A percentile compares a stretch with the other conserved stretches of the same genome.
phyloP scores from a whole-genome alignment of 2,888 invertebrate species.

The Sarcophaga carnaria region DNA sequence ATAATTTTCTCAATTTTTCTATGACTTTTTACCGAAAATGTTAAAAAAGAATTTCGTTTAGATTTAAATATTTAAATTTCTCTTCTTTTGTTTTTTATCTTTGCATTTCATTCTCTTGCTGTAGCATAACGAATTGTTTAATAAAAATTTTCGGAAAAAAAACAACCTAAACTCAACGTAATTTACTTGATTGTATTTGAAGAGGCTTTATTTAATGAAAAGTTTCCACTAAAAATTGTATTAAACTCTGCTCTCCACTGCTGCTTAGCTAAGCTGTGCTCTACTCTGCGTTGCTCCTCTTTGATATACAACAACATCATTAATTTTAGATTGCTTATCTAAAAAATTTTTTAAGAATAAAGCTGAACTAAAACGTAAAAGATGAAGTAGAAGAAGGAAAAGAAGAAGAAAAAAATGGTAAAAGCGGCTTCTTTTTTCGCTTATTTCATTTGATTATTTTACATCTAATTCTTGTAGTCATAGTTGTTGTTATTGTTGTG shows the following conservation, averaged over 20 bases:
- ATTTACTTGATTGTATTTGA: conserved; percentile 36
- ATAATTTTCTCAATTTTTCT: neutral
- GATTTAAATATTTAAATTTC: conserved; percentile 53
- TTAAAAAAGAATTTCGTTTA: neutral
- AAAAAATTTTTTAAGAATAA: conserved; percentile 48
- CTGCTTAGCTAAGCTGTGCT: conserved; percentile 41
- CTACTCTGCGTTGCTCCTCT: conserved; percentile 17
- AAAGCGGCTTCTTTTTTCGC: conserved; percentile 53
- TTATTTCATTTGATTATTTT: conserved; percentile 34
- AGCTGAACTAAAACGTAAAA: conserved; percentile 32
- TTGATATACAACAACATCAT: conserved; percentile 69
- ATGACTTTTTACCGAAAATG: neutral
- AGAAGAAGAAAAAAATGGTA: conserved; percentile 32
- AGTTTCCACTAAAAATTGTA: conserved; percentile 42
- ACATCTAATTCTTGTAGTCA: neutral
- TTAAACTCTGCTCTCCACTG: too few relatives aligned
- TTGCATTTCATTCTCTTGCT: conserved; percentile 17
- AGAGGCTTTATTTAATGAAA: conserved; percentile 59
- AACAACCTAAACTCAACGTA: conserved; percentile 46
- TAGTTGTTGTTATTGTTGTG: conserved; percentile 40
- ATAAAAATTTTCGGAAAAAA: conserved; percentile 30
- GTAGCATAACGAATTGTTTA: conserved; percentile 66
- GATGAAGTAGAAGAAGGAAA: neutral
- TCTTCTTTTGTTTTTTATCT: conserved; percentile 12
- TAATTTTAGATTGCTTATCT: conserved; percentile 73